phyloP scores from a whole-genome alignment of 1,140 invertebrate genomes.

The Anoplophora glabripennis region DNA sequence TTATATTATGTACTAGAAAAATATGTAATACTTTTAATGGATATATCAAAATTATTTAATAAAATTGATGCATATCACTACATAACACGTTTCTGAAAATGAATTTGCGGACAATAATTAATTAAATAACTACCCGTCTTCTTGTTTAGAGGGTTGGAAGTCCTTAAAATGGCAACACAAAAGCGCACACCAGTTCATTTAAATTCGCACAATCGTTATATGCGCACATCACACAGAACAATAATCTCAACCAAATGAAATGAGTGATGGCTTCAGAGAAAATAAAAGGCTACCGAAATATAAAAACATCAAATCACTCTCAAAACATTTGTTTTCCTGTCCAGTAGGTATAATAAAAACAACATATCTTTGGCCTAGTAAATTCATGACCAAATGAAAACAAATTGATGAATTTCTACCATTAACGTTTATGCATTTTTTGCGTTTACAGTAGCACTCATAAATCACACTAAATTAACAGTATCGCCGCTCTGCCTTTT shows the following conservation, averaged over 20 bases:
- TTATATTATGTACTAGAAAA: no score
- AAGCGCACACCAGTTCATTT: neutral
- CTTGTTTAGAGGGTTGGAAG: no score
- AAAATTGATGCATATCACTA: no score
- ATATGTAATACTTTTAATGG: no score
- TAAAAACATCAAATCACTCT: constrained; percentile 37
- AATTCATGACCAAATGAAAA: constrained; percentile 28
- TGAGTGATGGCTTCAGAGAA: constrained; percentile 27
- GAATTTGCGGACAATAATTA: no score
- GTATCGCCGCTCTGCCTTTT: no score
- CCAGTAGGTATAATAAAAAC: constrained; percentile 30
- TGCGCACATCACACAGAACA: constrained; percentile 7
- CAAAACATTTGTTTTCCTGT: constrained; percentile 37
- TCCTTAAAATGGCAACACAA: no score
- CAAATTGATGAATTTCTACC: constrained; percentile 23
- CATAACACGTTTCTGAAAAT: no score
- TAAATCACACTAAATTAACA: no score
- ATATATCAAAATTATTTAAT: no score
- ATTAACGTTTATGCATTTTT: constrained; percentile 15
- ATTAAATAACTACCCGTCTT: no score
- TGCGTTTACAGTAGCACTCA: neutral
- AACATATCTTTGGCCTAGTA: constrained; percentile 23
- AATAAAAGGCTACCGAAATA: constrained; percentile 26
- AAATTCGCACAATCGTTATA: neutral
- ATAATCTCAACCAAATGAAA: constrained; percentile 15